Conservation (phyloP, 1,140 invertebrate species). For the Helicoverpa armigera region DNA sequence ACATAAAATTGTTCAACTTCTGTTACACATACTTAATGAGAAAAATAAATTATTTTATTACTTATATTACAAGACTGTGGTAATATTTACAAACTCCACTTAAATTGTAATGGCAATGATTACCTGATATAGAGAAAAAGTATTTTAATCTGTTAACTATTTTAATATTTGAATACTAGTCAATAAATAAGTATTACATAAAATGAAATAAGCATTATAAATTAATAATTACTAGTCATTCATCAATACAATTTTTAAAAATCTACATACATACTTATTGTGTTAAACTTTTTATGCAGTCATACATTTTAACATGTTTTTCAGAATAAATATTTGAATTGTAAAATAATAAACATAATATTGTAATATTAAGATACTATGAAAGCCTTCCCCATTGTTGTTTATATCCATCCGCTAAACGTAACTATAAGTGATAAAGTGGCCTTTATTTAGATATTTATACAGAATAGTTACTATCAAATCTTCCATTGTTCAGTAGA, state of each 20-base stretch:
- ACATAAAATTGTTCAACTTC: background rate
- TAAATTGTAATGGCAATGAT: background rate
- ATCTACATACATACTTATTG: background rate
- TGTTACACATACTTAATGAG: background rate
- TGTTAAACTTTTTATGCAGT: no score
- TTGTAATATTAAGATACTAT: conserved; percentile 13
- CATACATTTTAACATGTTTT: no score
- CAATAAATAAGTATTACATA: background rate
- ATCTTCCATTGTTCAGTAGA: conserved; percentile 74
- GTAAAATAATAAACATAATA: conserved; percentile 17
- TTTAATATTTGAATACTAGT: conserved; percentile 21
- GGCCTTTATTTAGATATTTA: conserved; percentile 72
- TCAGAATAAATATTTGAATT: background rate
- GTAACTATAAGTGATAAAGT: conserved; percentile 69
- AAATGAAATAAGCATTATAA: background rate
- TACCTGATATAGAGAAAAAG: background rate
- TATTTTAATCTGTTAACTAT: conserved; percentile 8
- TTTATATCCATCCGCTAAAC: conserved; percentile 40
- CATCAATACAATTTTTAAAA: background rate
- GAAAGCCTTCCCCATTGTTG: conserved; percentile 40
- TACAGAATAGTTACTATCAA: conserved; percentile 62
- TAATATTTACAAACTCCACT: background rate
- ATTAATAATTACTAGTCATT: no score
- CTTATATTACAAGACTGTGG: conserved; percentile 43
- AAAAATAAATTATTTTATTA: conserved; percentile 19